Evolutionary conservation across 2,888 invertebrate genomes (phyloP).

Genomic region (Andrena flavipes): DNA sequence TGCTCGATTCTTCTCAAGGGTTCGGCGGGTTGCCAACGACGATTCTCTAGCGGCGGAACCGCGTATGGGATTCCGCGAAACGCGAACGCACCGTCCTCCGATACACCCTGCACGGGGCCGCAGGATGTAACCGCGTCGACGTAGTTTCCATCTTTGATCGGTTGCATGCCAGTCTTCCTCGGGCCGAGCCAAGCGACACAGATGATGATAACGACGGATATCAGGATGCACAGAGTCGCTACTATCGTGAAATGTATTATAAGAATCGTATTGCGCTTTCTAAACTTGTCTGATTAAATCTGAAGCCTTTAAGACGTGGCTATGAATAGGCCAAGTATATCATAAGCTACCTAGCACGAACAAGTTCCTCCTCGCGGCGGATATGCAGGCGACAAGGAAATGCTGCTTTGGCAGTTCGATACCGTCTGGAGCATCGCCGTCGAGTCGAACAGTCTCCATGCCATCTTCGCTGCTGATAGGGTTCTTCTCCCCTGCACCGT

Average conservation of each 20-base stretch:
- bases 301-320: no score
- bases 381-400: slow-evolving; percentile 74
- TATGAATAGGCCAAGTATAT: neutral
- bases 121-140: slow-evolving; percentile 91
- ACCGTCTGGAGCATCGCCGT: slow-evolving; percentile 84
- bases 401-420: slow-evolving; percentile 80
- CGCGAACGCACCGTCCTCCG: slow-evolving; percentile 92
- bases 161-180: slow-evolving; percentile 86
- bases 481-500: slow-evolving; percentile 89
- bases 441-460: slow-evolving; percentile 90
- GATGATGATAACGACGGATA: slow-evolving; percentile 88
- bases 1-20: slow-evolving; percentile 88
- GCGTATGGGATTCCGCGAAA: slow-evolving; percentile 95
- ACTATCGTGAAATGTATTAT: slow-evolving; percentile 83
- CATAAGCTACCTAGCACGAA: slow-evolving; percentile 84
- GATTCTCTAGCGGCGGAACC: slow-evolving; percentile 89
- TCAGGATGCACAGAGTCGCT: slow-evolving; percentile 86
- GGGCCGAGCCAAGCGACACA: slow-evolving; percentile 88
- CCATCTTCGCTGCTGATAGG: slow-evolving; percentile 88
- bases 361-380: slow-evolving; percentile 85
- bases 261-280: neutral
- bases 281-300: neutral
- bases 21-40: slow-evolving; percentile 90
- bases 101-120: slow-evolving; percentile 91
- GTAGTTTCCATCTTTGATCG: slow-evolving; percentile 90